These are phyloP conservation scores for Drosophila pseudotakahashii DNA, from an alignment of 2,888 invertebrate species.

Conservation along the genomic window DNA sequence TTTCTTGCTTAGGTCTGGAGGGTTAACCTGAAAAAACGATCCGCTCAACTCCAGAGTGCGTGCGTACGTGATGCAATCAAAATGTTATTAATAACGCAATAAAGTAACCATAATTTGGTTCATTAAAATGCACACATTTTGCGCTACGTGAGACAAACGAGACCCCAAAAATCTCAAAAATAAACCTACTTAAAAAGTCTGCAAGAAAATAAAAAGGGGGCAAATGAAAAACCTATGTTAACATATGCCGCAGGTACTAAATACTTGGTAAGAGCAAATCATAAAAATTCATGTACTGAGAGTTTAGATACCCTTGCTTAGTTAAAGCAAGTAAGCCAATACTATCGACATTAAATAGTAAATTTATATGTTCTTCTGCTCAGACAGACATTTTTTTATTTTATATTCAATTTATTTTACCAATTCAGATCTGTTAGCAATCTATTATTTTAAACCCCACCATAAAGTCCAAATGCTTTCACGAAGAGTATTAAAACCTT, in stretches of 20 bases:
- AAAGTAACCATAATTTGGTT: constrained; percentile 75
- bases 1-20: constrained; percentile 20
- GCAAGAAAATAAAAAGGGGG: constrained; percentile 4
- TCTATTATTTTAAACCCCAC: background rate
- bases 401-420: no score
- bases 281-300: background rate
- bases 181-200: constrained; percentile 15
- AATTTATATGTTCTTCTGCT: background rate
- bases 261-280: background rate
- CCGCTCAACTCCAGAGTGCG: constrained; percentile 24
- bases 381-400: no score
- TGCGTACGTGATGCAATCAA: constrained; percentile 78
- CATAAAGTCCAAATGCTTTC: background rate
- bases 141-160: constrained; percentile 58
- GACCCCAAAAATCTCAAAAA: constrained; percentile 5
- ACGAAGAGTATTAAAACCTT: constrained; percentile 27
- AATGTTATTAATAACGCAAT: constrained; percentile 78
- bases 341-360: no score
- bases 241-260: constrained; percentile 15
- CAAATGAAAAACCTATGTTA: constrained; percentile 33
- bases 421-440: no score
- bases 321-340: background rate
- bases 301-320: background rate
- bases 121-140: constrained; percentile 78
- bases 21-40: constrained; percentile 23